phyloP scores from a whole-genome alignment of 2,797 vertebrate species.

The Oryzias dopingdopingensis region DNA sequence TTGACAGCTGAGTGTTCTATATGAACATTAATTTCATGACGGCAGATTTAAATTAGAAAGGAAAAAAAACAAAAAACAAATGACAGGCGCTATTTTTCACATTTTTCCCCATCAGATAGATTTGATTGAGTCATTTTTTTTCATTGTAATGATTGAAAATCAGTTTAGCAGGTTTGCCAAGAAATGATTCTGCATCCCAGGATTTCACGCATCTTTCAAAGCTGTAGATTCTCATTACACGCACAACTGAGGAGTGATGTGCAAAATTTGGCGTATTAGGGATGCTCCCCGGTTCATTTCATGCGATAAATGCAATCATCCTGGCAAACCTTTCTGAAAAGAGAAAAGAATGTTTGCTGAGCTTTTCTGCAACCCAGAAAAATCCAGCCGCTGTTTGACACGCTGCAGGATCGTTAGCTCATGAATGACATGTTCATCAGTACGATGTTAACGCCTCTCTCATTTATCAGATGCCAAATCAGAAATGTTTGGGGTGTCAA shows the following conservation, averaged over 20 bases:
- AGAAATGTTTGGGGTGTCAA: too few relatives aligned
- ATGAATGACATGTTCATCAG: too few relatives aligned
- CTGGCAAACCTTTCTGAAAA: slow-evolving; percentile 24
- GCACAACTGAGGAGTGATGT: slow-evolving; percentile 61
- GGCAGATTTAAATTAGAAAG: slow-evolving; percentile 21
- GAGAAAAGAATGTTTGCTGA: slow-evolving; percentile 21
- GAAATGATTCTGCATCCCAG: slow-evolving; percentile 40
- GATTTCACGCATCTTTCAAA: slow-evolving; percentile 59
- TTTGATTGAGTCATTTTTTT: slow-evolving; percentile 13
- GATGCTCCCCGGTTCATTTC: slow-evolving; percentile 66
- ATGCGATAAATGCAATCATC: slow-evolving; percentile 57
- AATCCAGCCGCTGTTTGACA: too few relatives aligned
- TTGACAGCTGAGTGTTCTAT: slow-evolving; percentile 19
- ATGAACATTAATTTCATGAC: slow-evolving; percentile 25
- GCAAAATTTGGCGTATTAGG: slow-evolving; percentile 67
- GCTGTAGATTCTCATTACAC: slow-evolving; percentile 63
- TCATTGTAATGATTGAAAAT: slow-evolving; percentile 4
- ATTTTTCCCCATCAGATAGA: slow-evolving; percentile 4
- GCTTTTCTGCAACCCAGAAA: slow-evolving; percentile 9
- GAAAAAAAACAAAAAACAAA: neutral
- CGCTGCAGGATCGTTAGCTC: too few relatives aligned
- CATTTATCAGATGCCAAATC: too few relatives aligned
- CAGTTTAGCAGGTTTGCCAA: slow-evolving; percentile 32
- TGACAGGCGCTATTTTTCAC: neutral
- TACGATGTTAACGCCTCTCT: too few relatives aligned